Conservation (phyloP, 1,140 invertebrate genomes). For the Heterodera schachtii region DNA sequence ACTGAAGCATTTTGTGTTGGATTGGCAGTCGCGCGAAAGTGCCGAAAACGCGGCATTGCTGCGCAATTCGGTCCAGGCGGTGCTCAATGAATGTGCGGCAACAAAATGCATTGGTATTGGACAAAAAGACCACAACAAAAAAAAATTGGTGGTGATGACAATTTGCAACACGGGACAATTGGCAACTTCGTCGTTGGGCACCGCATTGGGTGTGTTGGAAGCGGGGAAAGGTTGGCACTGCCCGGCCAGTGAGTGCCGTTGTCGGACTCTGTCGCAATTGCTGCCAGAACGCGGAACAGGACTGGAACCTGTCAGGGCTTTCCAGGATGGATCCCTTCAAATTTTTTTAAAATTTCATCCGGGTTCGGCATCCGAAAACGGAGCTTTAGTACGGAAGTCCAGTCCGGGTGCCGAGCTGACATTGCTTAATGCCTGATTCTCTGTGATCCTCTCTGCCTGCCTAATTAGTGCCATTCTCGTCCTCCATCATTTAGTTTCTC, state of each 20-base stretch:
- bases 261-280: neutral
- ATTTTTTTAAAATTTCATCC: too few relatives aligned
- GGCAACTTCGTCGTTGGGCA: slow-evolving; percentile 94
- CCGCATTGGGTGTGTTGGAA: slow-evolving; percentile 76
- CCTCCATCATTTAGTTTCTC: slow-evolving; percentile 4
- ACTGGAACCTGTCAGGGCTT: too few relatives aligned
- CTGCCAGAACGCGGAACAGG: too few relatives aligned
- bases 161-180: slow-evolving; percentile 97
- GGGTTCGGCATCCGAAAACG: too few relatives aligned
- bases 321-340: too few relatives aligned
- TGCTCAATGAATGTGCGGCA: slow-evolving; percentile 72
- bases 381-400: too few relatives aligned
- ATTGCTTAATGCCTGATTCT: too few relatives aligned
- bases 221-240: too few relatives aligned
- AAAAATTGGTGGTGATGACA: slow-evolving; percentile 78
- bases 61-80: slow-evolving; percentile 76
- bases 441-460: too few relatives aligned
- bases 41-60: slow-evolving; percentile 79
- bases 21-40: slow-evolving; percentile 83
- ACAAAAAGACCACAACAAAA: slow-evolving; percentile 64
- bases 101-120: slow-evolving; percentile 56
- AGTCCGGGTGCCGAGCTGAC: too few relatives aligned
- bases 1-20: slow-evolving; percentile 42
- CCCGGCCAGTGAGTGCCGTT: neutral
- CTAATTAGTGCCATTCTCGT: slow-evolving; percentile 9